Percentiles rank a stretch among this genome's conserved stretches.
Evolutionary conservation across 2,888 invertebrate genomes (phyloP).

Genomic region (Carpatolechia fugitivella): DNA sequence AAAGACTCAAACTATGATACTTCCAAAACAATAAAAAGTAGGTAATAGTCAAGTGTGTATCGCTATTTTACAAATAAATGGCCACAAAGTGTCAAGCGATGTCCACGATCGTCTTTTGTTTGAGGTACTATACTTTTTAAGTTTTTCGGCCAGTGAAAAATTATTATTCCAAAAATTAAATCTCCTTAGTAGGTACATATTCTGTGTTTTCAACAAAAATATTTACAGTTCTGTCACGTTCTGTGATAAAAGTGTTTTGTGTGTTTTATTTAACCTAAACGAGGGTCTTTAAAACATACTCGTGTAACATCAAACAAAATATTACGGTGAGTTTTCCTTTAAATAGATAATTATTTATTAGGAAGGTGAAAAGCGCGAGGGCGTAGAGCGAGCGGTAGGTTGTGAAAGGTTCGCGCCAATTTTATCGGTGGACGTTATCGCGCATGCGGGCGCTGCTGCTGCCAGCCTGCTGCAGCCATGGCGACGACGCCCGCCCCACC

Average conservation of each 20-base stretch:
- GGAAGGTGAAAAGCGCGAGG: constrained; percentile 69
- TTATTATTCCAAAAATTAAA: too few relatives aligned
- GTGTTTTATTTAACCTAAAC: too few relatives aligned
- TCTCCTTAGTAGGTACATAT: too few relatives aligned
- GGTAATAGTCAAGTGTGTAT: background rate
- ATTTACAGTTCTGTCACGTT: too few relatives aligned
- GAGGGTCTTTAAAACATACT: background rate
- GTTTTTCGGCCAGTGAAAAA: too few relatives aligned
- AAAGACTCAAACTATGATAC: too few relatives aligned
- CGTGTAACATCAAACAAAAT: background rate
- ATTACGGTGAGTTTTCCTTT: background rate
- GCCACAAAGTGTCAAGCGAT: background rate
- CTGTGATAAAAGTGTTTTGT: too few relatives aligned
- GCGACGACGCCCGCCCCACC: constrained; percentile 30
- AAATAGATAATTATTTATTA: background rate
- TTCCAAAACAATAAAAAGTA: too few relatives aligned
- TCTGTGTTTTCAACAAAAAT: too few relatives aligned
- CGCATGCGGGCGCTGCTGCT: constrained; percentile 54
- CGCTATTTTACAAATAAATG: background rate
- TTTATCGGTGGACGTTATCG: constrained; percentile 74
- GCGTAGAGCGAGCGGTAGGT: constrained; percentile 34
- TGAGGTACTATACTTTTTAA: background rate
- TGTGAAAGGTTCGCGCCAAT: constrained; percentile 73
- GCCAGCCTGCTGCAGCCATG: constrained; percentile 45
- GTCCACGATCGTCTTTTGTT: background rate